A percentile compares a stretch with the other conserved stretches of the same genome.
These are phyloP conservation scores for Tachysurus fulvidraco DNA, from an alignment of 2,113 vertebrate species.

Conservation along the genomic window DNA sequence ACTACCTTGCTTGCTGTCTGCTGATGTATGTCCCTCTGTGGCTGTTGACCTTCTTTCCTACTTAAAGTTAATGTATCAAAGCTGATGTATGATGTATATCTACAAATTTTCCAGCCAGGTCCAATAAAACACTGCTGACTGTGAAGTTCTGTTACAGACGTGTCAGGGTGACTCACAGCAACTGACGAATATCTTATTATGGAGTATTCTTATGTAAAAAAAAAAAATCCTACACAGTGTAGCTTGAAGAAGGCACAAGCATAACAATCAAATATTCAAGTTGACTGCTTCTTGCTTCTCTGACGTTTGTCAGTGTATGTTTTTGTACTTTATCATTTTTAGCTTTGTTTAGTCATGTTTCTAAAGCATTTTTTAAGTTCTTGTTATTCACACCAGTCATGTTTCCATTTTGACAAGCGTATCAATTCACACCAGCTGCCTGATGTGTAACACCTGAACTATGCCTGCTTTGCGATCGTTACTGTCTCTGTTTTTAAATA, in stretches of 20 bases:
- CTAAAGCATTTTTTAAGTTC: background rate
- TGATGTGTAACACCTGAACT: background rate
- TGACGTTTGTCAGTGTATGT: background rate
- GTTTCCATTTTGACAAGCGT: constrained; percentile 1
- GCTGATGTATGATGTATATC: background rate
- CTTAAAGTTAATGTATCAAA: background rate
- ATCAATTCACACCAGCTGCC: background rate
- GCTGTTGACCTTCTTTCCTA: background rate
- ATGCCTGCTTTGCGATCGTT: background rate
- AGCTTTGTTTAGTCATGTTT: background rate
- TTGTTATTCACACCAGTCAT: background rate
- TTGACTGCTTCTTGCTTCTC: background rate
- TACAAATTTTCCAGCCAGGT: background rate
- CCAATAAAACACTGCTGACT: background rate
- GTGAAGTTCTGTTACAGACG: background rate
- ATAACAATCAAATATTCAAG: background rate
- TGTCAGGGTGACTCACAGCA: background rate
- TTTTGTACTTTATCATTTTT: background rate
- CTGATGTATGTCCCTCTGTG: background rate
- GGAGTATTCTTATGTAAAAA: background rate
- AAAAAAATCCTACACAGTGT: background rate
- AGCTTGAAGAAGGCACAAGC: background rate
- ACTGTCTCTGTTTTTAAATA: background rate
- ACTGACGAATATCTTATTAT: background rate
- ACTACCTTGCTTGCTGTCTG: background rate